Conservation (phyloP, 2,888 invertebrate genomes). For the Amphipoea oculea region DNA sequence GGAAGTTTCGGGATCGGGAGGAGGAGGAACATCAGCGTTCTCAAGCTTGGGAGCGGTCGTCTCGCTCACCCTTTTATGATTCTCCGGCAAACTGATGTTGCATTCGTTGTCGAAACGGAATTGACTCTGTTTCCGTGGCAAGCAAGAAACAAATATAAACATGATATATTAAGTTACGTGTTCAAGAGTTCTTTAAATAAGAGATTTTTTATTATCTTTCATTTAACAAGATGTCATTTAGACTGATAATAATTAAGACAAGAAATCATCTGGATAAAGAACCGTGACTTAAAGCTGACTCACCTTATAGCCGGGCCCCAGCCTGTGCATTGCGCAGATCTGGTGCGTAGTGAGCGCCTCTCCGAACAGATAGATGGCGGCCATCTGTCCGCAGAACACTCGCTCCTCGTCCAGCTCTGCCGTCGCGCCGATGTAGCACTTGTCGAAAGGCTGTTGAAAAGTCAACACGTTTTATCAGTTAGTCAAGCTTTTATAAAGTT, state of each 20-base stretch:
- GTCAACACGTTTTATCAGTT: background rate
- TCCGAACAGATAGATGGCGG: conserved; percentile 99
- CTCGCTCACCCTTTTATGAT: conserved; percentile 99
- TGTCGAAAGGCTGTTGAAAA: conserved; percentile 97
- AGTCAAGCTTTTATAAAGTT: background rate
- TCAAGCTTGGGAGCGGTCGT: conserved; percentile 86
- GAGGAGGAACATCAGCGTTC: conserved; percentile 73
- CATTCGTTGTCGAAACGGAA: conserved; percentile 99
- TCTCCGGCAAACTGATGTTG: conserved; percentile 98
- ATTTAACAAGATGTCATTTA: background rate
- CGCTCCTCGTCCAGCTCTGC: conserved; percentile 99
- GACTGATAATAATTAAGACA: background rate
- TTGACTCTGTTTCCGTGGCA: conserved; percentile 95
- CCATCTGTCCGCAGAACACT: conserved; percentile 99
- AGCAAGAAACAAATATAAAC: conserved; percentile 80
- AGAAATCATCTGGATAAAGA: background rate
- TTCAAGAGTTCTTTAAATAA: background rate
- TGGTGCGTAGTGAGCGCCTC: conserved; percentile 99
- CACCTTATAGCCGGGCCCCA: conserved; percentile 99
- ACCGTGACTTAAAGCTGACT: background rate
- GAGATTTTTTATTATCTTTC: background rate
- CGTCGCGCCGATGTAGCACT: conserved; percentile 99
- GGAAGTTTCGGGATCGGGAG: conserved; percentile 72
- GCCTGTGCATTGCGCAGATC: conserved; percentile 99
- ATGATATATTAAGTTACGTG: conserved; percentile 42